These are phyloP conservation scores for Pseudomyrmex pallidus DNA, from an alignment of 1,140 invertebrate species.

Conservation along the genomic window DNA sequence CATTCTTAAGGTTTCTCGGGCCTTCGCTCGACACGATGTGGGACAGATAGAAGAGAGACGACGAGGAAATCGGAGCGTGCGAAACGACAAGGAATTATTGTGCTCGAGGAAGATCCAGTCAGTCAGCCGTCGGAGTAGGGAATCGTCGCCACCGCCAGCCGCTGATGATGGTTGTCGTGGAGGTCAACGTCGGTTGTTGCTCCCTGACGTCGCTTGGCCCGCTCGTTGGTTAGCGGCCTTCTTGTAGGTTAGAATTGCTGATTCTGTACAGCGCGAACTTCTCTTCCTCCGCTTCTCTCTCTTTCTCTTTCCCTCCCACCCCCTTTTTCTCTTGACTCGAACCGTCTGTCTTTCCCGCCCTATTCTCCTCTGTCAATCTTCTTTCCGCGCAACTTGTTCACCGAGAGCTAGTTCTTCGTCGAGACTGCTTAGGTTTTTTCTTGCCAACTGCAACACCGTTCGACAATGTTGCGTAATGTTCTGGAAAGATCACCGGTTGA, in stretches of 20 bases:
- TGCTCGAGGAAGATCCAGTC: conserved; percentile 37
- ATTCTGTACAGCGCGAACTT: conserved; percentile 45
- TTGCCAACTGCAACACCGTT: conserved; percentile 45
- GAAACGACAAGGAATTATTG: conserved; percentile 65
- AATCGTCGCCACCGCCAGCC: not conserved
- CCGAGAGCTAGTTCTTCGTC: conserved; percentile 14
- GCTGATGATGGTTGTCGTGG: conserved; percentile 64
- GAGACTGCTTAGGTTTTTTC: conserved; percentile 34
- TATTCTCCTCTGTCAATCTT: conserved; percentile 41
- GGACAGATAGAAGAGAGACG: conserved; percentile 45
- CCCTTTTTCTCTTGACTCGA: not conserved
- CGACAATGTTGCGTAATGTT: conserved; percentile 46
- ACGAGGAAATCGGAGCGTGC: conserved; percentile 45
- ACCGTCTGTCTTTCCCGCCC: not conserved
- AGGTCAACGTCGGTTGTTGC: conserved; percentile 79
- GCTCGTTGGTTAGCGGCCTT: conserved; percentile 58
- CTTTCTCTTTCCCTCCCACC: not conserved
- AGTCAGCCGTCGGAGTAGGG: conserved; percentile 5
- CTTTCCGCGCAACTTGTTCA: conserved; percentile 41
- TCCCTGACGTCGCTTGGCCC: conserved; percentile 66
- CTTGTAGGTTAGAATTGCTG: conserved; percentile 59
- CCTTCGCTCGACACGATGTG: conserved; percentile 41
- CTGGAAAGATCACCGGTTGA: conserved; percentile 18
- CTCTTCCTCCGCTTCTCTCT: conserved; percentile 10
- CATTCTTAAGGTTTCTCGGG: conserved; percentile 42